Evolutionary conservation across 2,888 invertebrate species (phyloP), one percentile per base, ranked within the genome.

Genomic region (Dynastes grantii): DNA sequence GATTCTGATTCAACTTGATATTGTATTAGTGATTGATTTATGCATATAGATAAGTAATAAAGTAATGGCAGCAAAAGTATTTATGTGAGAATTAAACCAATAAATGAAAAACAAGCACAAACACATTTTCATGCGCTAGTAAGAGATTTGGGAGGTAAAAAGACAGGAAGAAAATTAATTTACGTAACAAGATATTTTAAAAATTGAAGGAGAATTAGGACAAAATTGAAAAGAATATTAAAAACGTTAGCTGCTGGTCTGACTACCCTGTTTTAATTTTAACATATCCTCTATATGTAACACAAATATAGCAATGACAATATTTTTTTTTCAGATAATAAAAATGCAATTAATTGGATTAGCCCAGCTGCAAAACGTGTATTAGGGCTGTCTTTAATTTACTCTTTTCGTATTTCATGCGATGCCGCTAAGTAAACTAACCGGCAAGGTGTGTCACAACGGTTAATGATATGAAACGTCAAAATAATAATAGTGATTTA

Each of bases 401-500:
- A 49, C 67, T 67, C 40, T 67, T 67, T 67, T 45, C 16, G 11
- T 67, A 45, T 67, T 67, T 67, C 67, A 49, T 67, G 67, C 49
- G 55, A 22, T 55, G 67, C 67, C 67, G 67, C 67, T 67, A 67
- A 67, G 67, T 67, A 67, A 67, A 67, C 67, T 67, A 22, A 16
- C 22, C 16, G 9, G 67, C 58, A 58, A 73, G 73, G 73, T 73
- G 73, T 73, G 73, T 73, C 73, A 58, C 58, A 58, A 29, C 22
- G 67, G 67, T 40, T 73, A 73, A 73, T 73, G 73, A 73, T 61
- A 58, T 73, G 73, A 61, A 37, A 73, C 73, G 73, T 73, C 73
- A 73, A 71, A 73, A 45, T 58, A 73, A 73, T 73, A 73, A 73
- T 73, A 58, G 58, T 73, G 73, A 73, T 58, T 73, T 73, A 73